Conservation (phyloP, 2,888 invertebrate genomes). For the Chirona hameri region DNA sequence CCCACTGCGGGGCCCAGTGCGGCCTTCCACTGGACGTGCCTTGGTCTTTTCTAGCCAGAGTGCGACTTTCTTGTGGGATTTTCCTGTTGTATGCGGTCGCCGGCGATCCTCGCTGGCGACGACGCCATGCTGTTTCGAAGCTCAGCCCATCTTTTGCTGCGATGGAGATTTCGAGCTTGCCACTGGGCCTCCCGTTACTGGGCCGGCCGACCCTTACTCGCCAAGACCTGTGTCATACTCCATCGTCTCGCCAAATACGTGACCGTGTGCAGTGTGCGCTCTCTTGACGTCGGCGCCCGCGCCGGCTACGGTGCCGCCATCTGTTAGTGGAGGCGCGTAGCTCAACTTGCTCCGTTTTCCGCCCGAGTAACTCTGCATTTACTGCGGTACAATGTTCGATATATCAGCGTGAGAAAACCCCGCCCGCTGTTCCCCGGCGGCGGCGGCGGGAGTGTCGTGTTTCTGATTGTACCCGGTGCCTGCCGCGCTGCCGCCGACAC, state of each 20-base stretch:
- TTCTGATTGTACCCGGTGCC: too few relatives aligned
- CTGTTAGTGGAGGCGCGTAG: background rate
- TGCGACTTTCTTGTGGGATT: background rate
- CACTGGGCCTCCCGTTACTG: too few relatives aligned
- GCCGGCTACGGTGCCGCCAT: background rate
- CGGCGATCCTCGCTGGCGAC: background rate
- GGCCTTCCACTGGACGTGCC: slow-evolving; percentile 4
- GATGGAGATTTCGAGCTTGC: too few relatives aligned
- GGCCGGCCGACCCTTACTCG: background rate
- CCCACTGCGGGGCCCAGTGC: background rate
- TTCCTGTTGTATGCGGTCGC: background rate
- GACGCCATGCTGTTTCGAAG: too few relatives aligned
- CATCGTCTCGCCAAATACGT: background rate
- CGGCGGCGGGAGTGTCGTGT: too few relatives aligned
- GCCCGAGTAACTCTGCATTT: slow-evolving; percentile 22
- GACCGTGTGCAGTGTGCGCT: background rate
- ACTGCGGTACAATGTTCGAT: background rate
- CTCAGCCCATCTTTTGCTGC: too few relatives aligned
- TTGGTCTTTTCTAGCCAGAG: background rate
- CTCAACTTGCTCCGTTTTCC: background rate
- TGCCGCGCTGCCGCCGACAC: too few relatives aligned
- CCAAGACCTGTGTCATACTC: slow-evolving; percentile 12
- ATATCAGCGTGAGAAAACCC: too few relatives aligned
- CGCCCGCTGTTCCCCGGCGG: too few relatives aligned
- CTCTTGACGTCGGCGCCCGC: background rate